Evolutionary conservation across 1,140 invertebrate species (phyloP).

Genomic region (Brachionus rotundiformis): DNA sequence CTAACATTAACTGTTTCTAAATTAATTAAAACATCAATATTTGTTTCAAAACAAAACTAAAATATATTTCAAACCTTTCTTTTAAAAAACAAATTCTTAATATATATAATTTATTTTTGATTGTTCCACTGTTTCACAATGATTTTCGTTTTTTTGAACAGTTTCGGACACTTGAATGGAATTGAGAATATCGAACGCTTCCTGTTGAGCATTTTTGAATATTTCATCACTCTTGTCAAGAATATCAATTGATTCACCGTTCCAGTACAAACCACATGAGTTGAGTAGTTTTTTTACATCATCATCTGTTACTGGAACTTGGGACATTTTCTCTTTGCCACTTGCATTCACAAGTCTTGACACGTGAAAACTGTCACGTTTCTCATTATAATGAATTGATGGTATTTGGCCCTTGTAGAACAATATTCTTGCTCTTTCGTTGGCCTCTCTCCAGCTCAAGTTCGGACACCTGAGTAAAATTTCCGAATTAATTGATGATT

Average conservation of each 20-base stretch:
- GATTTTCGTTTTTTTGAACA: not conserved
- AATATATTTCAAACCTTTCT: slow-evolving; percentile 33
- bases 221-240: slow-evolving; percentile 47
- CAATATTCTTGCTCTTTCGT: slow-evolving; percentile 52
- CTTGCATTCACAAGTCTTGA: not conserved
- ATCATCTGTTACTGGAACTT: slow-evolving; percentile 39
- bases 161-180: not conserved
- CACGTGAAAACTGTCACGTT: slow-evolving; percentile 34
- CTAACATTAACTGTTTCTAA: not conserved
- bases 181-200: slow-evolving; percentile 49
- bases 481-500: not conserved
- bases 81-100: not conserved
- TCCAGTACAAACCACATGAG: slow-evolving; percentile 52
- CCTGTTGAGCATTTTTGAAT: slow-evolving; percentile 29
- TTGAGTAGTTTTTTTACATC: slow-evolving; percentile 47
- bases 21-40: slow-evolving; percentile 10
- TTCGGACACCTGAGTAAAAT: not conserved
- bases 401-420: slow-evolving; percentile 48
- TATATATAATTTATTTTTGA: slow-evolving; percentile 44
- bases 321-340: not conserved
- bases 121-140: slow-evolving; percentile 19
- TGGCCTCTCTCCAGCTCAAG: slow-evolving; percentile 51
- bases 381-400: slow-evolving; percentile 48
- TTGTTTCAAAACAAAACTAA: slow-evolving; percentile 14
- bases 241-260: slow-evolving; percentile 35